A percentile compares a stretch with the other conserved stretches of the same genome.
phyloP scores from a whole-genome alignment of 1,140 invertebrate species.

The Procambarus clarkii region DNA sequence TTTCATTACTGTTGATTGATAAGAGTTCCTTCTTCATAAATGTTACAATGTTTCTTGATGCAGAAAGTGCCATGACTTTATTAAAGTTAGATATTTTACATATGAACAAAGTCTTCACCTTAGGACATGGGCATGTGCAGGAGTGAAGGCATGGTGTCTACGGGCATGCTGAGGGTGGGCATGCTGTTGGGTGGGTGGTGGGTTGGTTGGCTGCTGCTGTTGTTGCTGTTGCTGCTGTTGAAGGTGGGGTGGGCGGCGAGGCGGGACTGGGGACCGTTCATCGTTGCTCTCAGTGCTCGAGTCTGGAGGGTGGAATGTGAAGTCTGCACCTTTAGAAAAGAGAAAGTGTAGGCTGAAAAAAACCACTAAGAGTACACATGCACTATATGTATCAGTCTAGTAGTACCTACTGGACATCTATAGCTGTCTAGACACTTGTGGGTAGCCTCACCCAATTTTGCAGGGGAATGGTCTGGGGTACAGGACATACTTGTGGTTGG shows the following conservation, averaged over 20 bases:
- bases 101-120: constrained; percentile 39
- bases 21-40: too few relatives aligned
- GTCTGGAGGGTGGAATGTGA: constrained; percentile 67
- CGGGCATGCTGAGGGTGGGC: constrained; percentile 53
- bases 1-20: too few relatives aligned
- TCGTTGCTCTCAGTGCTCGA: constrained; percentile 72
- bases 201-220: constrained; percentile 20
- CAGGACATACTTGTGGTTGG: too few relatives aligned
- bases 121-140: constrained; percentile 50
- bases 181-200: constrained; percentile 30
- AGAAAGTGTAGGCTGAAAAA: not conserved
- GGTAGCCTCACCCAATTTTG: too few relatives aligned
- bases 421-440: too few relatives aligned
- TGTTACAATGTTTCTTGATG: not conserved
- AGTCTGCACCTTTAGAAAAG: constrained; percentile 52
- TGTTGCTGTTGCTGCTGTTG: constrained; percentile 24
- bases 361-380: not conserved
- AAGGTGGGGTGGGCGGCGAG: constrained; percentile 54
- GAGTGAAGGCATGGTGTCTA: constrained; percentile 50
- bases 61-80: not conserved
- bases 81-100: not conserved
- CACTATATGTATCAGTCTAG: not conserved
- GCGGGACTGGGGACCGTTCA: constrained; percentile 64
- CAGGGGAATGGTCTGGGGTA: too few relatives aligned
- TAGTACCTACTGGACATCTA: not conserved